These are phyloP conservation scores for Ibycter americanus DNA, from an alignment of 2,797 vertebrate species.

Conservation along the genomic window DNA sequence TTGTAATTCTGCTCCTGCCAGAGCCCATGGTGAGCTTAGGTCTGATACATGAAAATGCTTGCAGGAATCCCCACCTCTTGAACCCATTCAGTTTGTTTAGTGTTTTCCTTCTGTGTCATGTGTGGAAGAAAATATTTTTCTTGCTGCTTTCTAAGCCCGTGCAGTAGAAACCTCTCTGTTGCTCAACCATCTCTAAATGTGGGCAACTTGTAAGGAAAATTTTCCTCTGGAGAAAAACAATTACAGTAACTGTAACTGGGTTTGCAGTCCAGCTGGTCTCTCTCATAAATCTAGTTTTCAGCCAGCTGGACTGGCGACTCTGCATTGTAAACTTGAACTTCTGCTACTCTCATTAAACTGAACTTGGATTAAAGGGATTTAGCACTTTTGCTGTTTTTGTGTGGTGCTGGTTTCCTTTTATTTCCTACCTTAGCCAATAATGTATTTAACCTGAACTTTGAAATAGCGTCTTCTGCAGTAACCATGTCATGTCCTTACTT, in stretches of 20 bases:
- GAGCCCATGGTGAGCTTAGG: background rate
- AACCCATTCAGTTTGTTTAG: background rate
- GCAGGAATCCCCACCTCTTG: background rate
- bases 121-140: background rate
- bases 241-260: background rate
- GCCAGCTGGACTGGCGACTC: background rate
- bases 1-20: background rate
- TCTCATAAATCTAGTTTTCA: slow-evolving; percentile 3
- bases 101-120: background rate
- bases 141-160: background rate
- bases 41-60: background rate
- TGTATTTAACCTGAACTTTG: slow-evolving; percentile 8
- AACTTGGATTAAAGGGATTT: background rate
- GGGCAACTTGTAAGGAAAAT: background rate
- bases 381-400: background rate
- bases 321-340: slow-evolving; percentile 3
- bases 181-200: background rate
- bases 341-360: background rate
- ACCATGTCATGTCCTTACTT: background rate
- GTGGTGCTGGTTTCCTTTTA: background rate
- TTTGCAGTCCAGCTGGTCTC: background rate
- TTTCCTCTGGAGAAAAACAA: slow-evolving; percentile 6
- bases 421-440: background rate
- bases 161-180: background rate
- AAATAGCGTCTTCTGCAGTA: background rate